These are phyloP conservation scores for Apamea anceps DNA, from an alignment of 2,888 invertebrate species.

Conservation along the genomic window DNA sequence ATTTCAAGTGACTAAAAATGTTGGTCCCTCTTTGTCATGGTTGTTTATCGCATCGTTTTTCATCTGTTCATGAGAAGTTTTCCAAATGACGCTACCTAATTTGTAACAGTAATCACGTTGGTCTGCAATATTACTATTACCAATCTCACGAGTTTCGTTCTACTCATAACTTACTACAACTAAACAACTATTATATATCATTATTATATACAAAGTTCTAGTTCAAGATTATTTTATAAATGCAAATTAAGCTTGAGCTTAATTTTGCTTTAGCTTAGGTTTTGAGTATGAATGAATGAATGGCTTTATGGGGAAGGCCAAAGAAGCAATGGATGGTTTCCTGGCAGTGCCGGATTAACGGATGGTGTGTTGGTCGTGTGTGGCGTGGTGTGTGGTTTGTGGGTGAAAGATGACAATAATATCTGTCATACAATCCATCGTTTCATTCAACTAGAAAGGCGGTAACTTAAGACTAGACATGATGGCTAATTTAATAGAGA, in stretches of 20 bases:
- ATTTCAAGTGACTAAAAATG: conserved; percentile 13
- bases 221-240: background rate
- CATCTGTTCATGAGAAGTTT: background rate
- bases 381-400: background rate
- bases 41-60: background rate
- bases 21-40: background rate
- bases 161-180: background rate
- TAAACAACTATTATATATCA: no score
- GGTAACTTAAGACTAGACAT: background rate
- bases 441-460: background rate
- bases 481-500: background rate
- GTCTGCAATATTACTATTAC: background rate
- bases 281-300: background rate
- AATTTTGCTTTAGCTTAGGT: background rate
- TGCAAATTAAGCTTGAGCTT: no score
- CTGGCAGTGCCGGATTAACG: background rate
- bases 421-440: background rate
- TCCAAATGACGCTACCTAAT: background rate
- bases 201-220: background rate
- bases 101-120: background rate
- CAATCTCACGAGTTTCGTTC: background rate
- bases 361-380: background rate
- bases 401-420: background rate
- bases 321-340: background rate
- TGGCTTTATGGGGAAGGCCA: no score